These are phyloP conservation scores for Fabriciana adippe DNA, from an alignment of 2,888 invertebrate species.

Conservation along the genomic window DNA sequence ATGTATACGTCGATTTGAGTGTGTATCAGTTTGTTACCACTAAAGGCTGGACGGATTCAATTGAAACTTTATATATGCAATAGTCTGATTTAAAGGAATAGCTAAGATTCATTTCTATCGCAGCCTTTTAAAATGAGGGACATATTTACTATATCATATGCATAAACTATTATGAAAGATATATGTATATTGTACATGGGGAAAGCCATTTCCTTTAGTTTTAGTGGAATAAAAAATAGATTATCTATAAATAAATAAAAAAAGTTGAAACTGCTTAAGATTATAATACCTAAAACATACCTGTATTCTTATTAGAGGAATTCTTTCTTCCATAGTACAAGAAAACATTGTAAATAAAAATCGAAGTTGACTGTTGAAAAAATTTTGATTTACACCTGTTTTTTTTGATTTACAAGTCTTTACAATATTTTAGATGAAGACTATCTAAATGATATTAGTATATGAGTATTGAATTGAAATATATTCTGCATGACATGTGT, in stretches of 20 bases:
- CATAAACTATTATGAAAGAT: too few species aligned
- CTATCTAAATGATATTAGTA: background rate
- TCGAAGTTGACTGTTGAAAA: background rate
- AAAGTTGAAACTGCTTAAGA: background rate
- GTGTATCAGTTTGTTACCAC: too few species aligned
- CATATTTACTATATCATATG: too few species aligned
- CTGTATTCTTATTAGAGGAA: slow-evolving; percentile 76
- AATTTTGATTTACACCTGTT: background rate
- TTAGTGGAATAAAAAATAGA: background rate
- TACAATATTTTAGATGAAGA: slow-evolving; percentile 21
- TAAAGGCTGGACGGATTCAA: too few species aligned
- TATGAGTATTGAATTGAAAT: background rate
- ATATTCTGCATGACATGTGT: background rate
- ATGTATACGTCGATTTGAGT: too few species aligned
- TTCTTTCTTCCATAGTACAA: slow-evolving; percentile 62
- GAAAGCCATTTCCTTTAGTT: too few species aligned
- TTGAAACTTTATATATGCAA: too few species aligned
- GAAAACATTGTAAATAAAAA: slow-evolving; percentile 32
- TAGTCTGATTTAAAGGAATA: background rate
- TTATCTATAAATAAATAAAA: background rate
- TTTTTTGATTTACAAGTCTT: slow-evolving; percentile 32
- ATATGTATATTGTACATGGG: too few species aligned
- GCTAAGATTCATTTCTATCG: background rate
- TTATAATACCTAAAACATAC: slow-evolving; percentile 53
- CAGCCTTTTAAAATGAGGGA: too few species aligned